Percentiles rank a stretch among this genome's conserved stretches.
These are phyloP conservation scores for Pyrochroa serraticornis DNA, from an alignment of 2,888 invertebrate species.

Conservation along the genomic window DNA sequence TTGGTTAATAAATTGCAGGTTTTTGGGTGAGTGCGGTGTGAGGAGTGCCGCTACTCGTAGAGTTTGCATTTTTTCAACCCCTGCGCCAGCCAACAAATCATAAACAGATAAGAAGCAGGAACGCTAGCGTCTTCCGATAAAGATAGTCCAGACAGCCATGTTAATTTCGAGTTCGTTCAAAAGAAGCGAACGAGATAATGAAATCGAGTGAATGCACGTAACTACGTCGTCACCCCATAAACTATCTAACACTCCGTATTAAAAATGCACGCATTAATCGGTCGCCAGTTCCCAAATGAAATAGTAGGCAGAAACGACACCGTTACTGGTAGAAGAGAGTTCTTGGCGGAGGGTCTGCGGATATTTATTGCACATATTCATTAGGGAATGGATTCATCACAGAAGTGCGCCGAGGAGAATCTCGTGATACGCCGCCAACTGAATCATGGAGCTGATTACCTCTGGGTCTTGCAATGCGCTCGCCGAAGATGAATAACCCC, in stretches of 20 bases:
- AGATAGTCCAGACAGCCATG: constrained; percentile 40
- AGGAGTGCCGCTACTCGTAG: constrained; percentile 19
- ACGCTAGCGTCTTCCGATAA: constrained; percentile 36
- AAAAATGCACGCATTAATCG: constrained; percentile 55
- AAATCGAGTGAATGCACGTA: constrained; percentile 44
- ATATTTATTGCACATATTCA: constrained; percentile 55
- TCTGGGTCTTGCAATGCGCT: constrained; percentile 37
- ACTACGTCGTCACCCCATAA: constrained; percentile 53
- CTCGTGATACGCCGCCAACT: constrained; percentile 38
- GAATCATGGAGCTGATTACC: constrained; percentile 48
- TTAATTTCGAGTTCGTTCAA: constrained; percentile 39
- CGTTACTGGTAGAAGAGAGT: constrained; percentile 8
- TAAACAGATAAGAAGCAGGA: constrained; percentile 47
- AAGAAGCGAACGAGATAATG: constrained; percentile 41
- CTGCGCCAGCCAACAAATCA: constrained; percentile 44
- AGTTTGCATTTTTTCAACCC: constrained; percentile 27
- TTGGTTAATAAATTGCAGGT: constrained; percentile 11
- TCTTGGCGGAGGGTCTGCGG: constrained; percentile 30
- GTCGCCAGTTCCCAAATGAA: constrained; percentile 53
- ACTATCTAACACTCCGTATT: constrained; percentile 45
- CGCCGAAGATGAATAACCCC: constrained; percentile 35
- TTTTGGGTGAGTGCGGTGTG: constrained; percentile 15
- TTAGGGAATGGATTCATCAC: constrained; percentile 54
- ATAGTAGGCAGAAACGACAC: constrained; percentile 29
- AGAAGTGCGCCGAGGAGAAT: constrained; percentile 41